These are phyloP conservation scores for Verasper variegatus DNA, from an alignment of 2,113 vertebrate genomes.

Conservation along the genomic window DNA sequence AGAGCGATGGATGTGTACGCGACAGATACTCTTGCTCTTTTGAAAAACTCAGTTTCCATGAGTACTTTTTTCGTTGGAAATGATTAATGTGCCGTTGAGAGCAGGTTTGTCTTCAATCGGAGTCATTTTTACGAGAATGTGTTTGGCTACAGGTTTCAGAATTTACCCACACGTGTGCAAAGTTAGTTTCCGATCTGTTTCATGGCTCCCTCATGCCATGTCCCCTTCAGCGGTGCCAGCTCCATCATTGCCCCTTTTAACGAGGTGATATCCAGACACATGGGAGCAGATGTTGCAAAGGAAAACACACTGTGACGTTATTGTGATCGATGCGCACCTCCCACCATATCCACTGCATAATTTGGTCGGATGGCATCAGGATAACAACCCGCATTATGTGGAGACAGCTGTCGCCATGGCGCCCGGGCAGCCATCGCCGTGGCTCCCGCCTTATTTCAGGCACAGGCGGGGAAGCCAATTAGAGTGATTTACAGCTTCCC, in stretches of 20 bases:
- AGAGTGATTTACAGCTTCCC: conserved; percentile 72
- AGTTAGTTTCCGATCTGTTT: too few relatives aligned
- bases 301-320: conserved; percentile 73
- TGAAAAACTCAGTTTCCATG: neutral
- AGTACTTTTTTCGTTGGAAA: neutral
- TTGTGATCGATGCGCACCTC: conserved; percentile 74
- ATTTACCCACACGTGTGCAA: neutral
- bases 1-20: neutral
- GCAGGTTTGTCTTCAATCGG: neutral
- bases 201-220: too few relatives aligned
- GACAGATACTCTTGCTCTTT: too few relatives aligned
- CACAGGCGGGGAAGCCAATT: conserved; percentile 75
- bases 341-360: conserved; percentile 65
- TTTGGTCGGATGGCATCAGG: conserved; percentile 73
- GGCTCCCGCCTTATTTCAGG: conserved; percentile 65
- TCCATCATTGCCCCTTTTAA: conserved; percentile 70
- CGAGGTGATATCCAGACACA: conserved; percentile 72
- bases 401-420: conserved; percentile 79
- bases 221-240: conserved; percentile 49
- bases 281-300: conserved; percentile 78
- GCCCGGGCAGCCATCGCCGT: conserved; percentile 55
- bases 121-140: conserved; percentile 8
- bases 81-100: conserved; percentile 9
- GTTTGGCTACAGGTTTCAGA: conserved; percentile 2
- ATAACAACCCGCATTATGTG: conserved; percentile 78